phyloP scores from a whole-genome alignment of 2,113 vertebrate species.

The Sinocyclocheilus rhinocerous region DNA sequence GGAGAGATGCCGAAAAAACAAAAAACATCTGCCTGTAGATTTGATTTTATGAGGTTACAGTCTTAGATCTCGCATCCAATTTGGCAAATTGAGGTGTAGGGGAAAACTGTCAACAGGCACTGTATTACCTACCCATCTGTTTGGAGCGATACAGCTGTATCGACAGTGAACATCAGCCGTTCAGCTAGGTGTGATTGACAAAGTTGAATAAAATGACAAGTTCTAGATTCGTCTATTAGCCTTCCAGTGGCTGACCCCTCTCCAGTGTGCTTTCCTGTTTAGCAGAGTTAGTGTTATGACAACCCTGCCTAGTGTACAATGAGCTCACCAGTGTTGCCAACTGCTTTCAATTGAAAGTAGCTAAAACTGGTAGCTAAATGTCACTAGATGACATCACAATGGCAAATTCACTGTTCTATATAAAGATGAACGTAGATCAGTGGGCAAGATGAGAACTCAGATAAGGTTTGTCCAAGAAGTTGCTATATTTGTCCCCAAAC shows the following conservation, averaged over 20 bases:
- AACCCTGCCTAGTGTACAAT: constrained; percentile 51
- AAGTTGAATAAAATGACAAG: constrained; percentile 11
- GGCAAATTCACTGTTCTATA: no score
- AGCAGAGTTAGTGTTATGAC: constrained; percentile 56
- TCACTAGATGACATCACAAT: no score
- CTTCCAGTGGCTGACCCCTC: constrained; percentile 44
- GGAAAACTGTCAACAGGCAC: constrained; percentile 16
- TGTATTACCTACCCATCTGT: constrained; percentile 2
- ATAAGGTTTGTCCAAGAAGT: no score
- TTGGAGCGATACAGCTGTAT: background rate
- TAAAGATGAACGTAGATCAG: no score
- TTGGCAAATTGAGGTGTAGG: constrained; percentile 4
- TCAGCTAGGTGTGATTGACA: background rate
- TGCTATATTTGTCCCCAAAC: no score
- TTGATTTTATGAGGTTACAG: constrained; percentile 32
- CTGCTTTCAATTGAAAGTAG: no score
- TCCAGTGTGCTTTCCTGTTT: constrained; percentile 47
- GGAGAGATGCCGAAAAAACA: background rate
- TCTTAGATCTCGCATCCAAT: constrained; percentile 49
- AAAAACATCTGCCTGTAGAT: constrained; percentile 43
- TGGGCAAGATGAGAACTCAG: no score
- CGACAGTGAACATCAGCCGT: background rate
- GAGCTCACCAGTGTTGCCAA: no score
- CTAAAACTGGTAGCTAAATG: no score
- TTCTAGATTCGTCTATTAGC: constrained; percentile 45